Percentiles rank a stretch among this genome's conserved stretches.
These are phyloP conservation scores for Pterostichus niger DNA, from an alignment of 2,888 invertebrate species.

Conservation along the genomic window DNA sequence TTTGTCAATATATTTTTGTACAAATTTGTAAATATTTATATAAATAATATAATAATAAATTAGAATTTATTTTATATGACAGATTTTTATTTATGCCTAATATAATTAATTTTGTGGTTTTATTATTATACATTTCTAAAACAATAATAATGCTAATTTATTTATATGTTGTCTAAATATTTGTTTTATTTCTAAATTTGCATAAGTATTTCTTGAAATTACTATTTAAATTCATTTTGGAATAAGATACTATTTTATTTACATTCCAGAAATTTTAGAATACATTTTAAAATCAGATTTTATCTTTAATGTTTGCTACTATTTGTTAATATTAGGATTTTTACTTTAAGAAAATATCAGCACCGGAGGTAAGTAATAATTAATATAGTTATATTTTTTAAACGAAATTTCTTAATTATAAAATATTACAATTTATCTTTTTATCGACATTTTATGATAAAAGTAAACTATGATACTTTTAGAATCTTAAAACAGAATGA, in stretches of 20 bases:
- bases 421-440: constrained; percentile 14
- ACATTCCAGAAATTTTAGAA: constrained; percentile 29
- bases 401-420: background rate
- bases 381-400: constrained; percentile 9
- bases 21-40: constrained; percentile 52
- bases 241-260: constrained; percentile 36
- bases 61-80: constrained; percentile 15
- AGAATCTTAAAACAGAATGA: background rate
- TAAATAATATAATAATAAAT: constrained; percentile 54
- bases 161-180: constrained; percentile 15
- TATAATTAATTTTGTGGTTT: background rate
- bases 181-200: constrained; percentile 53
- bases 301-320: constrained; percentile 26
- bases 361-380: constrained; percentile 22
- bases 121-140: background rate
- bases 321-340: background rate
- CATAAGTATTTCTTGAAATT: constrained; percentile 50
- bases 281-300: constrained; percentile 45
- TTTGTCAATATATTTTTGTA: constrained; percentile 45
- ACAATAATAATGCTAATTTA: constrained; percentile 20
- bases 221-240: constrained; percentile 38
- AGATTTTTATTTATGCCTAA: constrained; percentile 21
- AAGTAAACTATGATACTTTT: background rate
- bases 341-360: background rate
- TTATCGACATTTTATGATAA: constrained; percentile 9